Evolutionary conservation across 2,113 vertebrate species (phyloP), one percentile per base, ranked within the genome.

Genomic region (Cinclus mexicanus): DNA sequence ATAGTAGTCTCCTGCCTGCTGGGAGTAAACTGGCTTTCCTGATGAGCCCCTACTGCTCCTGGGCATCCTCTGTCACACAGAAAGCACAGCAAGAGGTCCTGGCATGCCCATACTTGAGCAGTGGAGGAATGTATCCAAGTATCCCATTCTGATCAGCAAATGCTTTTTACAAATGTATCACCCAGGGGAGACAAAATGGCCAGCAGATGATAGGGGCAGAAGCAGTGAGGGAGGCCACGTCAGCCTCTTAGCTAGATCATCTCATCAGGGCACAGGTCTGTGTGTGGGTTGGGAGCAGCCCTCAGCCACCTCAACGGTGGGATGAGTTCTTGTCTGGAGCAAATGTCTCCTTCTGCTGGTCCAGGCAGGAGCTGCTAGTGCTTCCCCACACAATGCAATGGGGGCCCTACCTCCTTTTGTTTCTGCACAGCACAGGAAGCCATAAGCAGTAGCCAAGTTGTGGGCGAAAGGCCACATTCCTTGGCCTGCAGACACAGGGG

Each of bases 401-500:
- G 10, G 5, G 81, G 68, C 60, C 47, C 47, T 46, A 25, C 47
- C 52, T 75, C 68, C 83, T 63, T 83, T 71, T 75, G 57, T 85
- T 44, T 65, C 71, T 90, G 60, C 35, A 28, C 29, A 37, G 68
- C 3, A 2, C 47, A 42, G 50, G 83, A 89, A 81, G 56, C 47
- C 77, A 64, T 31, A 14, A 57, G 68, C 67, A 50, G 79, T 47
- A 47, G 90, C 86, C 82, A 72, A 87, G 81, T 67, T 1, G 47
- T 70, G 81, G 93, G 90, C 56, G 14, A 86, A 53, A 64, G 82
- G 85, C 91, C 87, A 47, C 93, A 81, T 95, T 96, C 94, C 90
- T 93, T 44, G 75, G 85, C 85, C 92, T 46, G 61, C 61, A 69
- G 95, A 53, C 2, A 0, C 59, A 59, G 60, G 46, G 46, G 49